These are phyloP conservation scores for Bicyclus anynana DNA, from an alignment of 1,140 invertebrate genomes.

Conservation along the genomic window DNA sequence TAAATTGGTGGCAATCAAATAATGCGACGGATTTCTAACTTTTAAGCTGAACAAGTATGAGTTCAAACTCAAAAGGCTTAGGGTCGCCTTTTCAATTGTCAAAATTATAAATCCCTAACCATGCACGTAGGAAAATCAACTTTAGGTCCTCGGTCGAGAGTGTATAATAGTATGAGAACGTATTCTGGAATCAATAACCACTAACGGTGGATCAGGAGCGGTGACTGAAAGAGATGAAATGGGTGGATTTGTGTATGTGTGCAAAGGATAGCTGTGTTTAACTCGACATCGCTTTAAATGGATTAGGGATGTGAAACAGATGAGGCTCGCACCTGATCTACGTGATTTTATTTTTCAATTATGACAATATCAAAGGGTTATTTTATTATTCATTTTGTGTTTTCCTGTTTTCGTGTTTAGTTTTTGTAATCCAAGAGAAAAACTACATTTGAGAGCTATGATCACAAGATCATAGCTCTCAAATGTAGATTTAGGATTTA, in stretches of 20 bases:
- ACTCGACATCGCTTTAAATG: conserved; percentile 39
- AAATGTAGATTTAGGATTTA: too few relatives aligned
- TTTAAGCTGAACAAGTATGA: conserved; percentile 61
- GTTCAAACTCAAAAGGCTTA: conserved; percentile 60
- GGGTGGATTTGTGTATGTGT: conserved; percentile 28
- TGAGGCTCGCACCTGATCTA: conserved; percentile 62
- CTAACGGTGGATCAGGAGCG: conserved; percentile 60
- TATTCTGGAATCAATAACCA: conserved; percentile 61
- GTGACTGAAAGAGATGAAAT: conserved; percentile 34
- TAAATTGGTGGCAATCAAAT: conserved; percentile 30
- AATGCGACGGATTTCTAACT: conserved; percentile 57
- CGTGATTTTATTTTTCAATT: conserved; percentile 70
- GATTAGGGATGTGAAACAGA: conserved; percentile 54
- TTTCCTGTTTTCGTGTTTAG: background rate
- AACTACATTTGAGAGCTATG: background rate
- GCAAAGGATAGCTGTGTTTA: conserved; percentile 42
- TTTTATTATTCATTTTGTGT: conserved; percentile 31
- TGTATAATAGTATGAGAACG: conserved; percentile 28
- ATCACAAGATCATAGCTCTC: background rate
- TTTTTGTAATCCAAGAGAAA: background rate
- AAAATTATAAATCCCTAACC: conserved; percentile 33
- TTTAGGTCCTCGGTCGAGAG: conserved; percentile 29
- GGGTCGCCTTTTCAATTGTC: conserved; percentile 54
- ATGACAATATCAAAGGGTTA: conserved; percentile 40
- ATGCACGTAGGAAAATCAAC: conserved; percentile 33